phyloP scores from a whole-genome alignment of 2,797 vertebrate species.

The Sebastes goodei region DNA sequence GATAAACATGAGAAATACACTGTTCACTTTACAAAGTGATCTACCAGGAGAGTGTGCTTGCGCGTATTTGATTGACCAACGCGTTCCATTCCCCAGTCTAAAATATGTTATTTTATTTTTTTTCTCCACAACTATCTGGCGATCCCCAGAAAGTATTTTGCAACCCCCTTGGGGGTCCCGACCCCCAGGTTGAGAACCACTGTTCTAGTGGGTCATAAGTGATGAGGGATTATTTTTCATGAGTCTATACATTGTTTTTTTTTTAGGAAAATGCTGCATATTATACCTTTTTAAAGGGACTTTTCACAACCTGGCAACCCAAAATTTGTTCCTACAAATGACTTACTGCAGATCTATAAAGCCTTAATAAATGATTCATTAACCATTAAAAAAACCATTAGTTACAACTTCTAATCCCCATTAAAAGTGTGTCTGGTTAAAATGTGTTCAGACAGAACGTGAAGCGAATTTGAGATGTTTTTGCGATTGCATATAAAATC shows the following conservation, averaged over 20 bases:
- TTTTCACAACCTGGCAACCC: neutral
- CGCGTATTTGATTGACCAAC: no score
- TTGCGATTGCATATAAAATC: neutral
- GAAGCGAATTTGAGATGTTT: neutral
- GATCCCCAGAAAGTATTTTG: no score
- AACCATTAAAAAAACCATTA: neutral
- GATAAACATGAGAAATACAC: no score
- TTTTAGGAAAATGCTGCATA: no score
- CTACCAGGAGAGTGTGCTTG: no score
- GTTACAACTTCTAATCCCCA: neutral
- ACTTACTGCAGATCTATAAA: neutral
- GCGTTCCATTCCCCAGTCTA: no score
- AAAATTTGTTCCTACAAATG: neutral
- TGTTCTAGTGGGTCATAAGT: no score
- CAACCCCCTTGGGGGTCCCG: fast-evolving
- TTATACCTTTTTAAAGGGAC: neutral
- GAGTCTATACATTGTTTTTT: neutral
- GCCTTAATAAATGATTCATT: neutral
- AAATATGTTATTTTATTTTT: no score
- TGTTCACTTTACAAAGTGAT: no score
- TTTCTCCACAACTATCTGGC: no score
- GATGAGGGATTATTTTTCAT: no score
- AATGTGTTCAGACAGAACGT: neutral
- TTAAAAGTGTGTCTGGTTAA: neutral
- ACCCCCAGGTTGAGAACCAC: no score